A percentile compares a stretch with the other conserved stretches of the same genome.
phyloP scores from a whole-genome alignment of 2,113 vertebrate genomes.

The Glaucidium brasilianum region DNA sequence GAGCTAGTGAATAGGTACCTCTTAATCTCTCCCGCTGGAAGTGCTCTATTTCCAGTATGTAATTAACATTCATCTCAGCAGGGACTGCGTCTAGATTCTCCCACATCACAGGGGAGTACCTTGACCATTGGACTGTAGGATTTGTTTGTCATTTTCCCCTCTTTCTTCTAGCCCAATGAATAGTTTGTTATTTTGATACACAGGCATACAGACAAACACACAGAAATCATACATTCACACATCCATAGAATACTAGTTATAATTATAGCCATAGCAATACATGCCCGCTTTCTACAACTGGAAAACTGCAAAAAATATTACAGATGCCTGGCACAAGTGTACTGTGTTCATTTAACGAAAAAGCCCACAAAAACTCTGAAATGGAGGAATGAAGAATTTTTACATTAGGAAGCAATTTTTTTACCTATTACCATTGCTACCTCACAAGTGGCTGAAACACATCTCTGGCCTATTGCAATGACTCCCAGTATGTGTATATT shows the following conservation, averaged over 20 bases:
- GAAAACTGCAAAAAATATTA: not conserved
- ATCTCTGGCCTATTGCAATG: conserved; percentile 8
- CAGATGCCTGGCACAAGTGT: not conserved
- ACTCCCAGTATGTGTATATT: not conserved
- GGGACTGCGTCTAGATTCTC: not conserved
- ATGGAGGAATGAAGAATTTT: not conserved
- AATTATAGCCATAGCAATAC: not conserved
- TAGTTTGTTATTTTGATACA: not conserved
- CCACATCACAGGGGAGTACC: conserved; percentile 11
- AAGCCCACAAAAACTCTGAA: not conserved
- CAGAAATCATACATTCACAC: not conserved
- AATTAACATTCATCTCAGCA: conserved; percentile 28
- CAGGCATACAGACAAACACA: not conserved
- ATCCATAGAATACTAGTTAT: not conserved
- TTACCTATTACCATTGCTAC: conserved; percentile 3
- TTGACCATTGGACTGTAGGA: conserved; percentile 10
- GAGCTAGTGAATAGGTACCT: not conserved
- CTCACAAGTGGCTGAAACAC: conserved; percentile 24
- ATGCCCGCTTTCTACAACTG: not conserved
- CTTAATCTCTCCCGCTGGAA: not conserved
- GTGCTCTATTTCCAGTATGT: not conserved
- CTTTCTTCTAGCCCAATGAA: not conserved
- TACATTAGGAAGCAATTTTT: conserved; percentile 14
- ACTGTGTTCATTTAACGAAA: not conserved
- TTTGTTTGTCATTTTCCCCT: conserved; percentile 12